Base-by-base conservation (phyloP, 2,888 invertebrate species). In the Prenolepis imparis region DNA sequence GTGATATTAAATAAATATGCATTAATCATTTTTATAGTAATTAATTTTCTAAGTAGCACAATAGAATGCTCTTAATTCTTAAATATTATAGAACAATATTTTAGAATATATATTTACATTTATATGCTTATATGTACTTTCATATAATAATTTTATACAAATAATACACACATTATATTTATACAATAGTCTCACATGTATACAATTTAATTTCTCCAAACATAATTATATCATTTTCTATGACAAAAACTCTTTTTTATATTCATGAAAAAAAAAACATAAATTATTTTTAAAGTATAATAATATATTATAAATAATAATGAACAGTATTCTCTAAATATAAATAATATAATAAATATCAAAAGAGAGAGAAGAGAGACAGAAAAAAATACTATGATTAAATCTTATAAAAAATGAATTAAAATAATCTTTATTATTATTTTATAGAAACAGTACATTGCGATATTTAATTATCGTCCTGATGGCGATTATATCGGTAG, bases 391-490 rank as follows among this genome's bases (percentile, higher is more conserved):
- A 57, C 12, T 24, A 57, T 15, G 3, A 32, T 61, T n/a, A 41
- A 74, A 61, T n/a, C 18, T 1, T 57, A 12, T 44, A 36, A 52
- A 52, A 67, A 44, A 41, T 77, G 12, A 41, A 1, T 66, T 67
- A 57, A 28, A 41, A 18, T 64, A 64, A 77, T 55, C 39, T 77
- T 66, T 4, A 21, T 41, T 6, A 44, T 73, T 21, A 57, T 57
- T 67, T 68, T 78, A 12, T 41, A 78, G 78, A 21, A 68, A 32
- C 18, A 68, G 1, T 4, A 78, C 59, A 0, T 59, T 68, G 18
- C 78, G 68, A 12, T 89, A 86, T 44, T 78, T 78, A 2, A 55
- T 32, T 11, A 57, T 89, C 6, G 63, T 80, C 9, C 52, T 57
- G 28, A 44, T 67, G 24, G 61, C 86, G 28, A 68, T 77, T 1